These are phyloP conservation scores for Xiphias gladius DNA, from an alignment of 2,113 vertebrate genomes.

Conservation along the genomic window DNA sequence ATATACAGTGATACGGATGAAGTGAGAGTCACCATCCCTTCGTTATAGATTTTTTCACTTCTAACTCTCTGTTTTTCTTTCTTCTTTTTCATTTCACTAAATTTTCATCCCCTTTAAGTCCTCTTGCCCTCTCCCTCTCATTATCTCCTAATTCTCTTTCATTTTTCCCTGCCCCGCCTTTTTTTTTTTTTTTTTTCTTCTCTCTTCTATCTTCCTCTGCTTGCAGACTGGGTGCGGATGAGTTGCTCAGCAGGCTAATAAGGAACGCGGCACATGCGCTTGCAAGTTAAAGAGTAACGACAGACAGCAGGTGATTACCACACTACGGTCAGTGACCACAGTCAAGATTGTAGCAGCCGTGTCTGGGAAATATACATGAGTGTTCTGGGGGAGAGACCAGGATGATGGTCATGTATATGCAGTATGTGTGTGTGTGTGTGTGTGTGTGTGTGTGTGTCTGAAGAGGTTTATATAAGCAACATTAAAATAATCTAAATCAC, in stretches of 20 bases:
- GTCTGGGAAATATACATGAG: background rate
- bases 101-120: background rate
- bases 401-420: background rate
- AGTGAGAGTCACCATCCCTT: background rate
- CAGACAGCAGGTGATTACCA: constrained; percentile 67
- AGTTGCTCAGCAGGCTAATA: constrained; percentile 50
- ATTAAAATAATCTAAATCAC: too few species aligned
- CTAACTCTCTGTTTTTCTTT: background rate
- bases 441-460: background rate
- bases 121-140: background rate
- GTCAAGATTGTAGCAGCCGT: constrained; percentile 22
- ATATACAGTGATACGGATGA: background rate
- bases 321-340: constrained; percentile 29
- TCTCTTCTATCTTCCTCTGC: background rate
- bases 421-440: too few species aligned
- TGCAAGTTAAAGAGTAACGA: constrained; percentile 82
- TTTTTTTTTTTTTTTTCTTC: background rate
- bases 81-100: background rate
- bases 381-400: background rate
- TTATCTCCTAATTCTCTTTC: constrained; percentile 4
- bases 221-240: constrained; percentile 34
- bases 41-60: background rate
- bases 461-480: background rate
- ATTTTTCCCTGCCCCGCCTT: constrained; percentile 10
- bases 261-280: too few species aligned